These are phyloP conservation scores for Druon quercuslanigerum DNA, from an alignment of 1,140 invertebrate genomes.

Conservation along the genomic window DNA sequence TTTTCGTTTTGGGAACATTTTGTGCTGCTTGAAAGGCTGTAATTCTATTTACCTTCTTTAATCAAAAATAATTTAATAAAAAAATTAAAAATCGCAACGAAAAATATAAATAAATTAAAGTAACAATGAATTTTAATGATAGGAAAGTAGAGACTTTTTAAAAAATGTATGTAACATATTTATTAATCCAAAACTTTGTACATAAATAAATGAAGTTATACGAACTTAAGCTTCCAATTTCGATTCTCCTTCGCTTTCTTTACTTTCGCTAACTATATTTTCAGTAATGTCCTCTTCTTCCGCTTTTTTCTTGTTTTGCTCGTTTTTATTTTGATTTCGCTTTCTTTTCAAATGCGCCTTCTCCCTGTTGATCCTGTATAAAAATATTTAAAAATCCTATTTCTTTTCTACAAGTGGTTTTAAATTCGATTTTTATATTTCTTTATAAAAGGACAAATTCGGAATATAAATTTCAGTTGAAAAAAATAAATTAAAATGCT, in stretches of 20 bases:
- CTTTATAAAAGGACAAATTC: neutral
- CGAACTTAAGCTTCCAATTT: neutral
- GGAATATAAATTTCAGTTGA: conserved; percentile 11
- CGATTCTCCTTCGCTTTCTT: conserved; percentile 3
- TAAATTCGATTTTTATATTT: too few species aligned
- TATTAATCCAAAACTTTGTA: neutral
- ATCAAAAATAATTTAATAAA: too few species aligned
- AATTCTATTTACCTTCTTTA: too few species aligned
- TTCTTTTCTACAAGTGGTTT: too few species aligned
- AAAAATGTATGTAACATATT: too few species aligned
- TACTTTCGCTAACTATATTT: conserved; percentile 33
- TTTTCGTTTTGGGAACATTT: too few species aligned
- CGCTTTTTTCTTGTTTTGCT: conserved; percentile 20
- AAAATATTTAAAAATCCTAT: neutral
- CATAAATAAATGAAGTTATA: neutral
- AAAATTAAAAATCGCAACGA: too few species aligned
- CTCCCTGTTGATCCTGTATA: conserved; percentile 46
- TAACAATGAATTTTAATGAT: too few species aligned
- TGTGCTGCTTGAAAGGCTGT: too few species aligned
- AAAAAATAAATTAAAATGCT: conserved; percentile 30
- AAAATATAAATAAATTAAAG: too few species aligned
- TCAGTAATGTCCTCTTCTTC: conserved; percentile 26
- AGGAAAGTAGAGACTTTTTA: too few species aligned
- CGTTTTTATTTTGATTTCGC: conserved; percentile 47
- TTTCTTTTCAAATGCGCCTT: conserved; percentile 44